Percentiles rank a stretch among this genome's conserved stretches.
phyloP scores from a whole-genome alignment of 2,113 vertebrate genomes.

The Apteryx mantelli region DNA sequence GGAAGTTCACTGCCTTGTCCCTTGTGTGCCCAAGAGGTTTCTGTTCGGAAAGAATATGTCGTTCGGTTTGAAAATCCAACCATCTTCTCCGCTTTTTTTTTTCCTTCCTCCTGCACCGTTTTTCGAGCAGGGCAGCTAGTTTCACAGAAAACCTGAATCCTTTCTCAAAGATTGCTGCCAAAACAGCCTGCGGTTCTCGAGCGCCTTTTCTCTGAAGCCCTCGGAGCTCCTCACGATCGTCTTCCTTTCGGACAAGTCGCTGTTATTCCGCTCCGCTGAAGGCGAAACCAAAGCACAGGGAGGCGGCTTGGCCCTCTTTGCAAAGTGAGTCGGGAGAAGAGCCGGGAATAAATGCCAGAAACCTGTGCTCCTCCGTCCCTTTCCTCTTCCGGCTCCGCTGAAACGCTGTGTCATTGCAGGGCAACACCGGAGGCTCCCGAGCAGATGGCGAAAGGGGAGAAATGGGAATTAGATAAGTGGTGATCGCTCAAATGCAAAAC shows the following conservation, averaged over 20 bases:
- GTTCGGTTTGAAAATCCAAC: too few relatives aligned
- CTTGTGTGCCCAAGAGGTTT: rapidly evolving
- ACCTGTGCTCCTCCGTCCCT: not conserved
- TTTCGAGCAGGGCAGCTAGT: not conserved
- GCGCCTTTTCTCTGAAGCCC: not conserved
- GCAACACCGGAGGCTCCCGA: not conserved
- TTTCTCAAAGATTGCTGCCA: not conserved
- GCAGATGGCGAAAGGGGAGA: not conserved
- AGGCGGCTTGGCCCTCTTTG: not conserved
- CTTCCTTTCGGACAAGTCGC: not conserved
- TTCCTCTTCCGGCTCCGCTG: not conserved
- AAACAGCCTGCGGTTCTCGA: too few relatives aligned
- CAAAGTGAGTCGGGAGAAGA: not conserved
- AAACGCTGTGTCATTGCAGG: not conserved
- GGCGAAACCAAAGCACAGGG: not conserved
- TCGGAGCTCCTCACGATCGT: not conserved
- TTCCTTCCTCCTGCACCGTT: not conserved
- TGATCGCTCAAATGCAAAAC: not conserved
- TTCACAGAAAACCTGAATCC: not conserved
- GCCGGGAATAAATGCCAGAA: not conserved
- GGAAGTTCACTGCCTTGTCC: not conserved
- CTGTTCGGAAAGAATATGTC: too few relatives aligned
- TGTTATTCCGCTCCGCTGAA: not conserved
- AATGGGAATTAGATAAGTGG: not conserved
- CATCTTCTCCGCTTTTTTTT: too few relatives aligned